These are phyloP conservation scores for Pharmacophagus antenor DNA, from an alignment of 2,888 invertebrate genomes.

Conservation along the genomic window DNA sequence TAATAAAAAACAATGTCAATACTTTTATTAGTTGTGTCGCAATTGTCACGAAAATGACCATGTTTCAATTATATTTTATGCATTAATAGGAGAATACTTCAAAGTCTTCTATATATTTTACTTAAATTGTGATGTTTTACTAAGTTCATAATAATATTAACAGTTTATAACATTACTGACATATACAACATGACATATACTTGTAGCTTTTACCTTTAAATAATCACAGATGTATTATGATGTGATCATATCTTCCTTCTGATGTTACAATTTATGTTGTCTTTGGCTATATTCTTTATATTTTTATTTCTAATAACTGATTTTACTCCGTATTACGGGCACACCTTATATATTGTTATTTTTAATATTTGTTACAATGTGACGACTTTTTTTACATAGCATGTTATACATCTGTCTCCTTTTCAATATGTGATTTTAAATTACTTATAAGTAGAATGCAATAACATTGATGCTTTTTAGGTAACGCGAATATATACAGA, in stretches of 20 bases:
- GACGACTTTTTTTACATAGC: not conserved
- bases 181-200: no score
- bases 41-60: not conserved
- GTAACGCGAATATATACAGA: conserved; percentile 9
- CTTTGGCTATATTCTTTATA: not conserved
- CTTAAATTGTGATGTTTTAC: conserved; percentile 6
- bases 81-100: conserved; percentile 1
- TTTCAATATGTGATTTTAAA: conserved; percentile 46
- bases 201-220: conserved; percentile 9
- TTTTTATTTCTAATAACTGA: not conserved
- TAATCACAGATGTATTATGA: not conserved
- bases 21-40: not conserved
- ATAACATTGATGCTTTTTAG: conserved; percentile 34
- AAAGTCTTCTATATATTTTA: conserved; percentile 9
- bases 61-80: not conserved
- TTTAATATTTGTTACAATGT: not conserved
- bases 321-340: not conserved
- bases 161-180: conserved; percentile 2
- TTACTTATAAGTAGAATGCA: conserved; percentile 33
- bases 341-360: no score
- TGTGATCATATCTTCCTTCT: not conserved
- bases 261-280: not conserved
- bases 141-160: conserved; percentile 13
- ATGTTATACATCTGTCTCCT: conserved; percentile 7
- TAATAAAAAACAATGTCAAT: not conserved